Evolutionary conservation across 2,113 vertebrate genomes (phyloP), one percentile per base, ranked within the genome.

Genomic region (Cyanoderma ruficeps): DNA sequence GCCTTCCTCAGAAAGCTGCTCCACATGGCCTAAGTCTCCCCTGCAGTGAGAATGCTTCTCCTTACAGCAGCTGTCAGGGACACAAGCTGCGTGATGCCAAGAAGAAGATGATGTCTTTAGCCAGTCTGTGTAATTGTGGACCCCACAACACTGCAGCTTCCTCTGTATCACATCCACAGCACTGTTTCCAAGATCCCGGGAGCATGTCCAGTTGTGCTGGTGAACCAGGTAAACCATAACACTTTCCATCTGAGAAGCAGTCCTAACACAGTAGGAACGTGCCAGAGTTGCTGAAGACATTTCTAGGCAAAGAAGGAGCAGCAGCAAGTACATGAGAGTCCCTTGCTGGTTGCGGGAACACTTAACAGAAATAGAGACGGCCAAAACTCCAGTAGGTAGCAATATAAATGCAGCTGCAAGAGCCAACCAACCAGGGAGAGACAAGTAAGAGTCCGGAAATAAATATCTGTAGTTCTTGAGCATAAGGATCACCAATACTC

Each of bases 251-350:
- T 96, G 87, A 87, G 85, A 56, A 61, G 81, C 1, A 13, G 39
- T 22, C 33, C 1, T 6, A 47, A 23, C 4, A 37, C 7, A 57
- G 28, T 92, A 95, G 7, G 42, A 12, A 7, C 1, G 5, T 13
- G 28, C 50, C 80, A 97, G 39, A 53, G 83, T 13, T 4, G 31
- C 80, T 4, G 33, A 95, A 86, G 97, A 96, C 2, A 13, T 9
- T 92, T 90, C 87, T 27, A 97, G 42, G 65, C 97, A 97, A 53
- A 97, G 23, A 41, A 98, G 71, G 23, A 98, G 13, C 16, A 97
- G 8, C 33, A 97, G 41, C 30, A 96, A 91, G 49, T 95, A 95
- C 95, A 96, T 96, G 6, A 97, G 30, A 72, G 18, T 14, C 30
- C 96, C 97, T 70, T 94, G 93, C 5, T 24, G 18, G 15, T 19